Percentiles rank a stretch among this genome's conserved stretches.
Evolutionary conservation across 2,888 invertebrate genomes (phyloP).

Genomic region (Amiota communis): DNA sequence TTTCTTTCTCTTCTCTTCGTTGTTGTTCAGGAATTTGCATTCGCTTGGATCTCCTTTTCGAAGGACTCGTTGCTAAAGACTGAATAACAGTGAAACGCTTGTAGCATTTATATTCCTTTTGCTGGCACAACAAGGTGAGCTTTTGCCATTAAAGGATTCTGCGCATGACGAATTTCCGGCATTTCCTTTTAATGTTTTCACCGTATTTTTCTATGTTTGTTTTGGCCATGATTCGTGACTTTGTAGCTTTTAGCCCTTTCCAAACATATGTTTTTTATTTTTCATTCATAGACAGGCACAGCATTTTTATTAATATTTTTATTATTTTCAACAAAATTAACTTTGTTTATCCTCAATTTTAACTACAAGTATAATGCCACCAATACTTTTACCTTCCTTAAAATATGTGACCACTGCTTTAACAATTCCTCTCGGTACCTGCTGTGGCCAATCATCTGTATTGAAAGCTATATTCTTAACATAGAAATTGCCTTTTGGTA

Average conservation of each 20-base stretch:
- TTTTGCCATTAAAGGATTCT: slow-evolving; percentile 34
- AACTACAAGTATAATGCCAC: slow-evolving; percentile 53
- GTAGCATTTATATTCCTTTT: slow-evolving; percentile 56
- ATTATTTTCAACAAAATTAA: neutral
- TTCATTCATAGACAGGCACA: neutral
- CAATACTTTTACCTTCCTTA: slow-evolving; percentile 52
- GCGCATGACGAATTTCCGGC: slow-evolving; percentile 55
- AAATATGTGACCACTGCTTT: slow-evolving; percentile 61
- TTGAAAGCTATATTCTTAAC: slow-evolving; percentile 56
- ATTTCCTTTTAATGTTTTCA: slow-evolving; percentile 35
- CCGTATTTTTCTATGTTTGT: slow-evolving; percentile 40
- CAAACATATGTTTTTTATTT: neutral
- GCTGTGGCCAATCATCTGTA: slow-evolving; percentile 62
- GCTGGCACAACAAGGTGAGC: slow-evolving; percentile 15
- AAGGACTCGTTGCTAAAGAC: slow-evolving; percentile 49
- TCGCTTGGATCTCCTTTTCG: slow-evolving; percentile 1
- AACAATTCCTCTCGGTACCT: slow-evolving; percentile 61
- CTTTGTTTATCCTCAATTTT: slow-evolving; percentile 56
- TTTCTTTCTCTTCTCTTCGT: neutral
- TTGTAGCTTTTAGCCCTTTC: slow-evolving; percentile 46
- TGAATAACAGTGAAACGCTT: slow-evolving; percentile 48
- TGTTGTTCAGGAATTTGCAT: neutral
- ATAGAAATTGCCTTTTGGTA: slow-evolving; percentile 61
- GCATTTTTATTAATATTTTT: neutral
- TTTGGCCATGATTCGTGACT: slow-evolving; percentile 45